Conservation (phyloP, 2,113 vertebrate species). For the Penelope pileata region DNA sequence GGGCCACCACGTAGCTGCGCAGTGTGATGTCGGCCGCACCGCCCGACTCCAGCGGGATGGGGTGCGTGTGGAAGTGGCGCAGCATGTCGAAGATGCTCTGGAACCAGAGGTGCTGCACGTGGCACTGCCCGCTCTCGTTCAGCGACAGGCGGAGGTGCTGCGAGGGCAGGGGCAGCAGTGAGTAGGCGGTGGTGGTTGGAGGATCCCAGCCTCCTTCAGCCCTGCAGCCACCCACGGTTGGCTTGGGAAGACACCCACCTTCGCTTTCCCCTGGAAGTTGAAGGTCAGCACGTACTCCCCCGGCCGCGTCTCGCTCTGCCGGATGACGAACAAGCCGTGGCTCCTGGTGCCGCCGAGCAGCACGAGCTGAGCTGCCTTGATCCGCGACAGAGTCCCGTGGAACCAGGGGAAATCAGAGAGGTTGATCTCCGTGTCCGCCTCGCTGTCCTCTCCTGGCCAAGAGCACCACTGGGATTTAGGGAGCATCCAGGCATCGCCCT, state of each 20-base stretch:
- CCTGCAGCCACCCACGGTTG: neutral
- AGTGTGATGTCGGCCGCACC: slow-evolving; percentile 95
- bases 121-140: slow-evolving; percentile 94
- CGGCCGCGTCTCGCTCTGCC: slow-evolving; percentile 93
- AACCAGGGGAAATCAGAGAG: slow-evolving; percentile 94
- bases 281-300: slow-evolving; percentile 98
- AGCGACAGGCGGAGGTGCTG: slow-evolving; percentile 96
- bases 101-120: slow-evolving; percentile 98
- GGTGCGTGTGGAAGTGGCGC: slow-evolving; percentile 95
- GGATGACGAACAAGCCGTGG: slow-evolving; percentile 95
- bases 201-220: neutral
- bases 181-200: neutral
- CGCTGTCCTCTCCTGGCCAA: slow-evolving; percentile 66
- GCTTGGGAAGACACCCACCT: slow-evolving; percentile 78
- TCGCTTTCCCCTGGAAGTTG: slow-evolving; percentile 98
- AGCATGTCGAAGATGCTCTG: slow-evolving; percentile 97
- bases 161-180: neutral
- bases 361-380: slow-evolving; percentile 94
- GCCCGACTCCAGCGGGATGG: slow-evolving; percentile 95
- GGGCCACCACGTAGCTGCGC: slow-evolving; percentile 91
- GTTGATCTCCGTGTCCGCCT: slow-evolving; percentile 74
- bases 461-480: neutral
- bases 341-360: slow-evolving; percentile 88
- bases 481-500: rapidly evolving
- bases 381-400: slow-evolving; percentile 91